A percentile compares a stretch with the other conserved stretches of the same genome.
Evolutionary conservation across 30 jellyfish, hydroid and myxozoan genomes (phyloP).

Genomic region (Pseudorhiza aurosa): DNA sequence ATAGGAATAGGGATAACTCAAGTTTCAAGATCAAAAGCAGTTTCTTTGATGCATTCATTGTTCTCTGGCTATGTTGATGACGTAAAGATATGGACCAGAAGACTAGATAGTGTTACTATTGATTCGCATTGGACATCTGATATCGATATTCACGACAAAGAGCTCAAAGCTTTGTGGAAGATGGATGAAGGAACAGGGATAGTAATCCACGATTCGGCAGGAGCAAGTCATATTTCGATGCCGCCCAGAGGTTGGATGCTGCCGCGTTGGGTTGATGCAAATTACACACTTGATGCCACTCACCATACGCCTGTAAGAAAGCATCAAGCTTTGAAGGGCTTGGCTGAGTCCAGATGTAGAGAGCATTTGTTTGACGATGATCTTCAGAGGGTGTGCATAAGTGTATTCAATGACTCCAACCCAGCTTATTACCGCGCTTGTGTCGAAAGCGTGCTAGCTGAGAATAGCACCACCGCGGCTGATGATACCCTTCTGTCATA

Average conservation of each 20-base stretch:
- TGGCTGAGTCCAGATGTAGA: conserved; percentile 31
- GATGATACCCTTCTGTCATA: conserved; percentile 33
- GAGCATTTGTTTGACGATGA: conserved; percentile 14
- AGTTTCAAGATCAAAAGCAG: conserved; percentile 8
- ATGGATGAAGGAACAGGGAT: conserved; percentile 69
- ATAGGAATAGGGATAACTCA: conserved; percentile 62
- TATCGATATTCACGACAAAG: background rate
- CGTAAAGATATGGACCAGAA: conserved; percentile 24
- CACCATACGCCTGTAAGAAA: background rate
- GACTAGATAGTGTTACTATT: conserved; percentile 54
- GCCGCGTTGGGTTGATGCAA: conserved; percentile 53
- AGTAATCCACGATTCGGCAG: conserved; percentile 30
- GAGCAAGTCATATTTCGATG: conserved; percentile 30
- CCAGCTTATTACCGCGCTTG: conserved; percentile 45
- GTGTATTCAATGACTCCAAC: background rate
- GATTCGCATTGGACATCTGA: conserved; percentile 36
- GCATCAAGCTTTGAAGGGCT: background rate
- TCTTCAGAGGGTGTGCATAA: conserved; percentile 4
- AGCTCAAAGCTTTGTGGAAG: conserved; percentile 54
- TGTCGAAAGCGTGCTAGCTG: conserved; percentile 25
- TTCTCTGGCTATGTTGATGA: conserved; percentile 54
- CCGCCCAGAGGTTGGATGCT: conserved; percentile 58
- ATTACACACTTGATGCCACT: background rate
- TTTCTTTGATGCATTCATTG: conserved; percentile 17
- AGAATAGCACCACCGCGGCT: conserved; percentile 12